Conservation (phyloP, 2,888 invertebrate species). For the Agonopterix arenella region DNA sequence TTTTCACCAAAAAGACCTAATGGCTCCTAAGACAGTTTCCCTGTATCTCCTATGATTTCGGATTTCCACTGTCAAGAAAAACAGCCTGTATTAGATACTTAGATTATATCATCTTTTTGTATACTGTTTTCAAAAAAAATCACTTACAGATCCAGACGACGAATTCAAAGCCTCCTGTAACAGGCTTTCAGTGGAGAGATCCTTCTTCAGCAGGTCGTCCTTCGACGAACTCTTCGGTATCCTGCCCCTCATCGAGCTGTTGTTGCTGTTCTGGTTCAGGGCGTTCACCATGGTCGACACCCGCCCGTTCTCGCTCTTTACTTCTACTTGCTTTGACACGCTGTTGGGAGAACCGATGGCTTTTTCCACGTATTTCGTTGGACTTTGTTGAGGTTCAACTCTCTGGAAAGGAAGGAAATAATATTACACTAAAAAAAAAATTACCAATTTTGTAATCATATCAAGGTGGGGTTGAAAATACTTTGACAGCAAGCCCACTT, state of each 20-base stretch:
- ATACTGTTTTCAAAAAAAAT: too few relatives aligned
- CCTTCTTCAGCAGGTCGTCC: slow-evolving; percentile 56
- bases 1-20: too few relatives aligned
- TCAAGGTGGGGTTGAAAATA: too few relatives aligned
- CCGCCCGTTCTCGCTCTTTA: slow-evolving; percentile 52
- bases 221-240: slow-evolving; percentile 67
- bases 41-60: too few relatives aligned
- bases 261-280: slow-evolving; percentile 47
- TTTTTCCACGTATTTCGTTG: slow-evolving; percentile 60
- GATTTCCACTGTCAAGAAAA: too few relatives aligned
- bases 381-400: slow-evolving; percentile 66
- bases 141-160: slow-evolving; percentile 64
- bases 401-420: slow-evolving; percentile 37
- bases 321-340: slow-evolving; percentile 28
- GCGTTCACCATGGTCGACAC: slow-evolving; percentile 67
- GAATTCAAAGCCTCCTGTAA: slow-evolving; percentile 63
- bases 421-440: background rate
- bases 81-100: too few relatives aligned
- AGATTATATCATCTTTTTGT: too few relatives aligned
- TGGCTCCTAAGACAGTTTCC: too few relatives aligned
- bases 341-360: slow-evolving; percentile 48
- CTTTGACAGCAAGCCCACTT: too few relatives aligned
- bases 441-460: too few relatives aligned
- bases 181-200: slow-evolving; percentile 45
- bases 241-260: slow-evolving; percentile 50